Conservation (phyloP, 2,113 vertebrate species). For the Tor tambroides region DNA sequence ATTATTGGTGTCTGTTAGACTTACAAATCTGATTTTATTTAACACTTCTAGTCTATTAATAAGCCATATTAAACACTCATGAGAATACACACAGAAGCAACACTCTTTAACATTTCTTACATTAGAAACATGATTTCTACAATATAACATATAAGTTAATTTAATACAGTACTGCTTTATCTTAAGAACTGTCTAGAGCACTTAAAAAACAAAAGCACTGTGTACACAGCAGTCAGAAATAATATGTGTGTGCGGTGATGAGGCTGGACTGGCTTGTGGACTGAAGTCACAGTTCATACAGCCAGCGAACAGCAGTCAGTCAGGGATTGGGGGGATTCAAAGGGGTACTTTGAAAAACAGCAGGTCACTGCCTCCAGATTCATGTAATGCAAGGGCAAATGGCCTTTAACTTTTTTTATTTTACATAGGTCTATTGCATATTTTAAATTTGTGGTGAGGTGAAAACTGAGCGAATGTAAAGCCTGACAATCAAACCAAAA, state of each 20-base stretch:
- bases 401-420: not conserved
- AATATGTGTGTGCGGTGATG: conserved; percentile 52
- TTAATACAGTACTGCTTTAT: conserved; percentile 7
- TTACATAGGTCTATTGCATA: not conserved
- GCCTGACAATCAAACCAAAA: conserved; percentile 7
- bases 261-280: conserved; percentile 51
- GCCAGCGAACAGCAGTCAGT: conserved; percentile 68
- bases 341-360: conserved; percentile 72
- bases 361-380: conserved; percentile 54
- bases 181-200: conserved; percentile 18
- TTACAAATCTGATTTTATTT: too few relatives aligned
- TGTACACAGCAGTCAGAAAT: conserved; percentile 25
- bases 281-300: conserved; percentile 62
- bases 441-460: not conserved
- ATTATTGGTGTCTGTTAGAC: not conserved
- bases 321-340: conserved; percentile 40
- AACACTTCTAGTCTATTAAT: not conserved
- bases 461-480: not conserved
- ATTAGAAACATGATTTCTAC: not conserved
- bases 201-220: not conserved
- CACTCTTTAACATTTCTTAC: not conserved
- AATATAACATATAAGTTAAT: not conserved
- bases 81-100: not conserved
- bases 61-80: not conserved
- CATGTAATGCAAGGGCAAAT: not conserved